Percentiles rank a stretch among this genome's conserved stretches.
Evolutionary conservation across 2,888 invertebrate species (phyloP).

Genomic region (Drosophila mulleri): DNA sequence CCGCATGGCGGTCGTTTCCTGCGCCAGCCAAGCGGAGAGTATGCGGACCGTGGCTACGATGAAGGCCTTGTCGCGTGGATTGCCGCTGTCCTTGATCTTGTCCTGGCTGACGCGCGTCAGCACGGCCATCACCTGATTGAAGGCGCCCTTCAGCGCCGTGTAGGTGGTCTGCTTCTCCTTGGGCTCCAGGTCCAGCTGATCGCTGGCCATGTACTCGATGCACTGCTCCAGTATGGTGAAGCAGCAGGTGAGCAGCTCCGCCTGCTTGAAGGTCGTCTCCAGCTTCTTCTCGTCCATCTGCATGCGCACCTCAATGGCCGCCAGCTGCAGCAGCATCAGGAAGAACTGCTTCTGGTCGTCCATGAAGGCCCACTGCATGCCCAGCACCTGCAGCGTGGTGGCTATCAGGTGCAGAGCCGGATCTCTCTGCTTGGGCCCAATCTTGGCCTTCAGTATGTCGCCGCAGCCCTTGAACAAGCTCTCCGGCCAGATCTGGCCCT

Average conservation of each 20-base stretch:
- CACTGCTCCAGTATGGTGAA: constrained; percentile 93
- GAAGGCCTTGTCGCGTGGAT: constrained; percentile 90
- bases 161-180: constrained; percentile 96
- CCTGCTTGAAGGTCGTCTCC: constrained; percentile 91
- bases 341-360: constrained; percentile 93
- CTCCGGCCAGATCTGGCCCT: constrained; percentile 92
- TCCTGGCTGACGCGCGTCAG: constrained; percentile 90
- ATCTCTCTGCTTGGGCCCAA: constrained; percentile 94
- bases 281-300: constrained; percentile 94
- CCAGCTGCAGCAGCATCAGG: constrained; percentile 93
- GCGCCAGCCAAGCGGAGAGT: constrained; percentile 94
- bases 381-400: constrained; percentile 91
- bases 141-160: constrained; percentile 94
- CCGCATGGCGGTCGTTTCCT: constrained; percentile 95
- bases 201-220: constrained; percentile 91
- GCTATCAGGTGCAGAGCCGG: constrained; percentile 94
- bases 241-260: constrained; percentile 92
- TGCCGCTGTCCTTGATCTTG: constrained; percentile 89
- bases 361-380: constrained; percentile 93
- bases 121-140: constrained; percentile 92
- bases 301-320: constrained; percentile 97
- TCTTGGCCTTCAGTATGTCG: constrained; percentile 94
- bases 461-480: constrained; percentile 92
- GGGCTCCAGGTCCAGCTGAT: constrained; percentile 93
- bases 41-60: constrained; percentile 94